Evolutionary conservation across 37 sponge, comb jelly and placozoan species (phyloP), one percentile per base, ranked within the genome.

Genomic region (Tethya wilhelma): DNA sequence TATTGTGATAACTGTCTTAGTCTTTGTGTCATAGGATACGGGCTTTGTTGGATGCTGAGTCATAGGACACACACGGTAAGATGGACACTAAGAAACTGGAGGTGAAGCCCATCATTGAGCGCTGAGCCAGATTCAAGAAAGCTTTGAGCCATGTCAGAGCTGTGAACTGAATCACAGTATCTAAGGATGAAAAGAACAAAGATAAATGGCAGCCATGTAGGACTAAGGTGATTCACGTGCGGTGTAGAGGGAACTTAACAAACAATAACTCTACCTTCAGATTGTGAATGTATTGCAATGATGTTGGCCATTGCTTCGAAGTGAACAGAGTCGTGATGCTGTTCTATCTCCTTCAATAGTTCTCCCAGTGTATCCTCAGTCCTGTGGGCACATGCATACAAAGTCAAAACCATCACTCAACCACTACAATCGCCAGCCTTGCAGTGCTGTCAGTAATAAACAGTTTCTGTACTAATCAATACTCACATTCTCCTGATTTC

Each of bases 401-500:
- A 30, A 46, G 43, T 34, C 4, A 17, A 41, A 26, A 40, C n/a
- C 43, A 40, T 5, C 8, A 40, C 23, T 8, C 28, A 28, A 41
- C n/a, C n/a, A n/a, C n/a, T n/a, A n/a, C n/a, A n/a, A n/a, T n/a
- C n/a, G n/a, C n/a, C n/a, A n/a, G n/a, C 17, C 55, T 49, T 49
- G 17, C 55, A 49, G 11, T 49, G 11, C 11, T 49, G 17, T 49
- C 55, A 49, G 17, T 17, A 49, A 49, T 20, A 49, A 49, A 49
- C 17, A 49, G 17, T 49, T 49, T 49, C 62, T 59, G 4, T 45
- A 41, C 7, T 46, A 44, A 42, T 76, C 14, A 60, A 11, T n/a
- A n/a, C 86, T 81, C 63, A 96, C 94, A 93, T 95, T 56, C 84
- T 90, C 2, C 89, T 66, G 38, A 98, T 96, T 65, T 95, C 96